phyloP scores from a whole-genome alignment of 2,797 vertebrate species.

The Tiaroga cobitis region DNA sequence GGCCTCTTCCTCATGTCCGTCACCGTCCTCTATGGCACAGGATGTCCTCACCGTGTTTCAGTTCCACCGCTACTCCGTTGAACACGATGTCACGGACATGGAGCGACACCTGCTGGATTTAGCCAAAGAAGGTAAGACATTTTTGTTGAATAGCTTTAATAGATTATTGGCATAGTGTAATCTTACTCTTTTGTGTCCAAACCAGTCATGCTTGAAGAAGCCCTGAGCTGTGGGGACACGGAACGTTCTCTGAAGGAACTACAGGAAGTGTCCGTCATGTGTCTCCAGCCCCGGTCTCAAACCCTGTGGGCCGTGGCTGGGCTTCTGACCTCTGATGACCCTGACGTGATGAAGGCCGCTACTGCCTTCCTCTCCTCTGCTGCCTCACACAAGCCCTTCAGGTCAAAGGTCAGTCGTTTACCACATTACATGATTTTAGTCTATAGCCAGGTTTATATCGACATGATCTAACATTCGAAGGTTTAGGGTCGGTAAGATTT shows the following conservation, averaged over 20 bases:
- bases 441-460: background rate
- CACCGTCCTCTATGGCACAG: slow-evolving; percentile 76
- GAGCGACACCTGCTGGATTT: slow-evolving; percentile 87
- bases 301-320: slow-evolving; percentile 85
- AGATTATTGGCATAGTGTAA: background rate
- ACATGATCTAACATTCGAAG: background rate
- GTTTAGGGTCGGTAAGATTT: background rate
- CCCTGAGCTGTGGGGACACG: slow-evolving; percentile 78
- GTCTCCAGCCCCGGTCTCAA: slow-evolving; percentile 81
- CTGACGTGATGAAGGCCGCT: slow-evolving; percentile 80
- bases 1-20: slow-evolving; percentile 68
- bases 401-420: slow-evolving; percentile 83
- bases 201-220: slow-evolving; percentile 83
- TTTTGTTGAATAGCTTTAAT: background rate
- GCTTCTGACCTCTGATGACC: slow-evolving; percentile 83
- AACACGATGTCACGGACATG: slow-evolving; percentile 85
- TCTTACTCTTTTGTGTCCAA: slow-evolving; percentile 6
- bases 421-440: background rate
- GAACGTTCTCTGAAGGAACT: slow-evolving; percentile 78
- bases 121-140: slow-evolving; percentile 84
- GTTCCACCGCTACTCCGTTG: slow-evolving; percentile 87
- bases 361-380: slow-evolving; percentile 82
- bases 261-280: slow-evolving; percentile 75
- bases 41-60: slow-evolving; percentile 95
- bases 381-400: slow-evolving; percentile 82